Conservation (phyloP, 2,797 vertebrate genomes). For the Typhlichthys subterraneus region DNA sequence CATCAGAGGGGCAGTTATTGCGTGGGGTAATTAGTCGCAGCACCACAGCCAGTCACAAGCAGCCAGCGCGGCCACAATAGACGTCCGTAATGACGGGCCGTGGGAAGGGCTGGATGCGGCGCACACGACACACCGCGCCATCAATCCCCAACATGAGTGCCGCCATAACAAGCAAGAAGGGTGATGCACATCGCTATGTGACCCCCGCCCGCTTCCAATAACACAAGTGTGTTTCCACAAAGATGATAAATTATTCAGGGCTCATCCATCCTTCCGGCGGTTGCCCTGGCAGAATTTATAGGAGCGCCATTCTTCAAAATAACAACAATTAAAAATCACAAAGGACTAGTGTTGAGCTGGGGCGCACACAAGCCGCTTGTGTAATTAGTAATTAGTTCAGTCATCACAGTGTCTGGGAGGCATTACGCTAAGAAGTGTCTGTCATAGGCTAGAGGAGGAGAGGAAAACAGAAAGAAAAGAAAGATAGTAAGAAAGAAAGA, state of each 20-base stretch:
- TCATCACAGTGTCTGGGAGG: conserved; percentile 72
- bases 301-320: conserved; percentile 82
- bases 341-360: conserved; percentile 59
- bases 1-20: conserved; percentile 84
- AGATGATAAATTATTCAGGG: conserved; percentile 94
- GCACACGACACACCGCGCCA: conserved; percentile 64
- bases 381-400: conserved; percentile 80
- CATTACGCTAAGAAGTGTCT: conserved; percentile 45
- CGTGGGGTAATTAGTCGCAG: conserved; percentile 94
- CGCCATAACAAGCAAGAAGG: conserved; percentile 58
- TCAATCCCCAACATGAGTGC: conserved; percentile 61
- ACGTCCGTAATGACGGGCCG: conserved; percentile 59
- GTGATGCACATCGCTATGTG: conserved; percentile 50
- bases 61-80: conserved; percentile 59
- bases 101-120: conserved; percentile 42
- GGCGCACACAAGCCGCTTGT: conserved; percentile 65
- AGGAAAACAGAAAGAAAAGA: not conserved
- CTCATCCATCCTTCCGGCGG: conserved; percentile 78
- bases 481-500: not conserved
- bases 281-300: conserved; percentile 83
- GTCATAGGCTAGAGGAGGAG: conserved; percentile 30
- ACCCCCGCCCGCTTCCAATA: conserved; percentile 41
- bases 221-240: conserved; percentile 84
- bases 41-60: conserved; percentile 86
- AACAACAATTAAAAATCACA: conserved; percentile 90